phyloP scores from a whole-genome alignment of 2,888 invertebrate species.

The Apotomis capreana region DNA sequence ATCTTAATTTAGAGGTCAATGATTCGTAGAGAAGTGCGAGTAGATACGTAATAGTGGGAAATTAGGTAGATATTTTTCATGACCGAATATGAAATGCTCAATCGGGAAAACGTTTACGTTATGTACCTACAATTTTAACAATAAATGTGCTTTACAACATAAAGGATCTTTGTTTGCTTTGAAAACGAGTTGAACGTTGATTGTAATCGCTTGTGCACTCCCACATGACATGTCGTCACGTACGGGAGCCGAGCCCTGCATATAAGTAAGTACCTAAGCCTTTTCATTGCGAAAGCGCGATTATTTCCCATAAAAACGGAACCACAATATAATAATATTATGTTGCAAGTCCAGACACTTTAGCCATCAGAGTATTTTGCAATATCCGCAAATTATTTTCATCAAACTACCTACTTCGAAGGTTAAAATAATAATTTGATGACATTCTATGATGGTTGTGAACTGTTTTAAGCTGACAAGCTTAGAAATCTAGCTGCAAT shows the following conservation, averaged over 20 bases:
- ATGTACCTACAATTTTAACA: conserved; percentile 36
- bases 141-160: conserved; percentile 44
- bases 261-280: conserved; percentile 52
- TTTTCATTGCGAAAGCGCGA: conserved; percentile 62
- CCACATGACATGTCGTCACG: conserved; percentile 57
- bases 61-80: background rate
- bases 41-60: background rate
- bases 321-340: conserved; percentile 22
- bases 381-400: conserved; percentile 22
- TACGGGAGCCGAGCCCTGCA: conserved; percentile 63
- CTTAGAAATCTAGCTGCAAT: too few species aligned
- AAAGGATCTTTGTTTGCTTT: conserved; percentile 72
- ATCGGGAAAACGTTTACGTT: conserved; percentile 12
- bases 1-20: background rate
- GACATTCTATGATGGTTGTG: too few species aligned
- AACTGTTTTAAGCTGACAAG: too few species aligned
- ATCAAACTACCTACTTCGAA: background rate
- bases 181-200: conserved; percentile 59
- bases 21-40: background rate
- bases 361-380: conserved; percentile 4
- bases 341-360: conserved; percentile 4
- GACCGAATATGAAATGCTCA: conserved; percentile 3
- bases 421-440: too few species aligned
- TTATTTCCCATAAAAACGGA: conserved; percentile 53
- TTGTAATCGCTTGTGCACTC: conserved; percentile 58